phyloP scores from a whole-genome alignment of 2,888 invertebrate species.

The Protonemura montana region DNA sequence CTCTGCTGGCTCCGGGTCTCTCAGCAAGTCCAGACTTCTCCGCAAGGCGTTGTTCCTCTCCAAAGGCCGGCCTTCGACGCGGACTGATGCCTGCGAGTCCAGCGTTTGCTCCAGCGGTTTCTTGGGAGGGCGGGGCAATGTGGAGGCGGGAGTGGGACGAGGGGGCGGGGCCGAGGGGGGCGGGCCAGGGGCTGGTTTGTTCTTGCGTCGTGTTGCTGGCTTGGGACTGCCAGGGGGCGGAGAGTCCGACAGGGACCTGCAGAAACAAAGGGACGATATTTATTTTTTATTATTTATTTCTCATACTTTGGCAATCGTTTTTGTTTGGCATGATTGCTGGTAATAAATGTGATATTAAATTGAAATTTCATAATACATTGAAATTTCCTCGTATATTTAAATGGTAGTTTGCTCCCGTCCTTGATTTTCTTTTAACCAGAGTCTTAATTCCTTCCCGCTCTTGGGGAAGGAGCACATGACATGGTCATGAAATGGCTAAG shows the following conservation, averaged over 20 bases:
- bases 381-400: too few relatives aligned
- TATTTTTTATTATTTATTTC: too few relatives aligned
- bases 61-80: not conserved
- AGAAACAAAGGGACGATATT: too few relatives aligned
- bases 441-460: too few relatives aligned
- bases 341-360: too few relatives aligned
- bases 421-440: too few relatives aligned
- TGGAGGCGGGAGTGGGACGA: slow-evolving; percentile 66
- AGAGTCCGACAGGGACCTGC: slow-evolving; percentile 70
- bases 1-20: not conserved
- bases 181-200: slow-evolving; percentile 66
- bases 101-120: slow-evolving; percentile 51
- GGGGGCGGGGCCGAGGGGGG: slow-evolving; percentile 69
- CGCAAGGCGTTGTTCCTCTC: slow-evolving; percentile 20
- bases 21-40: slow-evolving; percentile 2
- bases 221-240: slow-evolving; percentile 79
- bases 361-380: too few relatives aligned
- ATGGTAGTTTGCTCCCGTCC: too few relatives aligned
- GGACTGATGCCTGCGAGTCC: not conserved
- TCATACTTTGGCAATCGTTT: too few relatives aligned
- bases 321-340: too few relatives aligned
- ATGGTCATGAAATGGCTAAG: too few relatives aligned
- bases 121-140: slow-evolving; percentile 69
- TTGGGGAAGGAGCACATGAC: too few relatives aligned
- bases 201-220: slow-evolving; percentile 74